A percentile compares a stretch with the other conserved stretches of the same genome.
These are phyloP conservation scores for Ageneiosus marmoratus DNA, from an alignment of 2,113 vertebrate species.

Conservation along the genomic window DNA sequence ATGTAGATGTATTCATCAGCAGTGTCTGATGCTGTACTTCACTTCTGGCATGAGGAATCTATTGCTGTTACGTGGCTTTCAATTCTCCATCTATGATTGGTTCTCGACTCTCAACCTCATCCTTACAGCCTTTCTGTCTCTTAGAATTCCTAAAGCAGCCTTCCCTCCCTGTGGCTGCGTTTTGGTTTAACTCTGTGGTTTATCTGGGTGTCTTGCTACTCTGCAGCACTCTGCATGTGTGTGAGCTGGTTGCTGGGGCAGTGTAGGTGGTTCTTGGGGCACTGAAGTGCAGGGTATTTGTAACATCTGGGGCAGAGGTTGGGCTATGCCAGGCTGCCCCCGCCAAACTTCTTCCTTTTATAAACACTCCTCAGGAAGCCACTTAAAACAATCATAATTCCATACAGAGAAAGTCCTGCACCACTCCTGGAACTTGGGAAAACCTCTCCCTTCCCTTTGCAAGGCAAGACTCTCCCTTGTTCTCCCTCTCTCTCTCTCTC, in stretches of 20 bases:
- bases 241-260: slow-evolving; percentile 7
- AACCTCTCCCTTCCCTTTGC: slow-evolving; percentile 62
- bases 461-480: slow-evolving; percentile 24
- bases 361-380: slow-evolving; percentile 64
- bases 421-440: slow-evolving; percentile 59
- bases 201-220: background rate
- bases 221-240: slow-evolving; percentile 6
- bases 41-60: background rate
- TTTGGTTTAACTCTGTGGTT: background rate
- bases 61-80: background rate
- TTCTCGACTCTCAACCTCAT: background rate
- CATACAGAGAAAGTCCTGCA: slow-evolving; percentile 52
- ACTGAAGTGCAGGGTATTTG: slow-evolving; percentile 38
- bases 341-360: slow-evolving; percentile 55
- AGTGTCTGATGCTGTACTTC: background rate
- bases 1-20: background rate
- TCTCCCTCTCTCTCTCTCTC: slow-evolving; percentile 8
- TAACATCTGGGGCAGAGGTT: slow-evolving; percentile 48
- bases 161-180: background rate
- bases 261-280: slow-evolving; percentile 6
- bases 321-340: slow-evolving; percentile 52
- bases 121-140: background rate
- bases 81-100: background rate
- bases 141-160: slow-evolving; percentile 14
- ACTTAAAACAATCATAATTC: slow-evolving; percentile 64